Evolutionary conservation across 2,113 vertebrate genomes (phyloP).

Genomic region (Carettochelys insculpta): DNA sequence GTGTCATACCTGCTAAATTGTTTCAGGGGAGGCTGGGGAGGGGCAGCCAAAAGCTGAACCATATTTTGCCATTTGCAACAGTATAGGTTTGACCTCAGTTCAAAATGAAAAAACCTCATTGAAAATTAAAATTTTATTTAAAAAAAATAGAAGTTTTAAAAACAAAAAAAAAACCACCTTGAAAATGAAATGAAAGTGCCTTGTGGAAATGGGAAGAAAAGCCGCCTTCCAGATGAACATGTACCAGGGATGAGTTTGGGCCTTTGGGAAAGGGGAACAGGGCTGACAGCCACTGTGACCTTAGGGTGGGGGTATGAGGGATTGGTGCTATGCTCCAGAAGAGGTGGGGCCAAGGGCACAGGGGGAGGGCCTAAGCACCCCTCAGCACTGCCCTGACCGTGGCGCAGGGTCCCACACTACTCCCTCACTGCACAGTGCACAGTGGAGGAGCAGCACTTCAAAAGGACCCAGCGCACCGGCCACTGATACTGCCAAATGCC

Average conservation of each 20-base stretch:
- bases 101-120: neutral
- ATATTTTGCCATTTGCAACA: neutral
- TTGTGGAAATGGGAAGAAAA: neutral
- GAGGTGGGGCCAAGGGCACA: too few species aligned
- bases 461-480: too few species aligned
- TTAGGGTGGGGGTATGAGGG: neutral
- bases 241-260: fast-evolving
- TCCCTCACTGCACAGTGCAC: too few species aligned
- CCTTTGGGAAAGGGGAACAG: neutral
- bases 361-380: too few species aligned
- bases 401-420: too few species aligned
- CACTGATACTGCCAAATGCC: too few species aligned
- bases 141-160: neutral
- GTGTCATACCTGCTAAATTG: neutral
- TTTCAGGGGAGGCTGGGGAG: neutral
- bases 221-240: neutral
- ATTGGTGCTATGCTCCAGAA: too few species aligned
- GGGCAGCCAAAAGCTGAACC: neutral
- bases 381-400: too few species aligned
- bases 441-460: too few species aligned
- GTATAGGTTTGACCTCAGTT: neutral
- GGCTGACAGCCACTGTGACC: too few species aligned
- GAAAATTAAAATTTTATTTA: neutral
- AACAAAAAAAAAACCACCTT: neutral
- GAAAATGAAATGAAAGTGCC: neutral